These are phyloP conservation scores for Cydia amplana DNA, from an alignment of 1,140 invertebrate genomes.

Conservation along the genomic window DNA sequence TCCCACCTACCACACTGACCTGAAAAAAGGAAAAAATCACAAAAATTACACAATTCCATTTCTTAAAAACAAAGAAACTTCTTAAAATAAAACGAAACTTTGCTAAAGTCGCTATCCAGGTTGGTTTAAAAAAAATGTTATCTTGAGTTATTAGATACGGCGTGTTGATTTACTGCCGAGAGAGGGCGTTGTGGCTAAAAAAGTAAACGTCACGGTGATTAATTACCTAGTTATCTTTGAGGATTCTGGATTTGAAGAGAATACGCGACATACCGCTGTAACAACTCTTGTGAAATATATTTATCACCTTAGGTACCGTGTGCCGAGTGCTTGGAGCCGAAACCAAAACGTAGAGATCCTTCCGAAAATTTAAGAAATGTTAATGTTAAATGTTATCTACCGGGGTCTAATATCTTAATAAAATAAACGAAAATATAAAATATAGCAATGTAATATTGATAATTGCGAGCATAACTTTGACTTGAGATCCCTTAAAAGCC, in stretches of 20 bases:
- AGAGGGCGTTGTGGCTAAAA: slow-evolving; percentile 26
- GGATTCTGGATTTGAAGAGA: slow-evolving; percentile 6
- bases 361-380: too few species aligned
- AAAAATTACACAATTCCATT: background rate
- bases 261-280: background rate
- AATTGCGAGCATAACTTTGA: too few species aligned
- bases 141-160: slow-evolving; percentile 27
- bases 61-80: background rate
- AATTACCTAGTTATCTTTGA: slow-evolving; percentile 26
- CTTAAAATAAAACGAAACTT: slow-evolving; percentile 23
- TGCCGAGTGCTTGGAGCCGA: too few species aligned
- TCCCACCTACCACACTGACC: too few species aligned
- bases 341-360: too few species aligned
- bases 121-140: slow-evolving; percentile 11
- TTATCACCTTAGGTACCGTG: too few species aligned
- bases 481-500: background rate
- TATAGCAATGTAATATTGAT: too few species aligned
- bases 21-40: background rate
- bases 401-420: too few species aligned
- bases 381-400: too few species aligned
- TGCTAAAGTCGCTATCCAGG: background rate
- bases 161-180: slow-evolving; percentile 19
- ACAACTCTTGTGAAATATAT: background rate
- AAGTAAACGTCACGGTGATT: slow-evolving; percentile 16
- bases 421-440: too few species aligned